Conservation (phyloP, 2,888 invertebrate genomes). For the Ormyrus labotus region DNA sequence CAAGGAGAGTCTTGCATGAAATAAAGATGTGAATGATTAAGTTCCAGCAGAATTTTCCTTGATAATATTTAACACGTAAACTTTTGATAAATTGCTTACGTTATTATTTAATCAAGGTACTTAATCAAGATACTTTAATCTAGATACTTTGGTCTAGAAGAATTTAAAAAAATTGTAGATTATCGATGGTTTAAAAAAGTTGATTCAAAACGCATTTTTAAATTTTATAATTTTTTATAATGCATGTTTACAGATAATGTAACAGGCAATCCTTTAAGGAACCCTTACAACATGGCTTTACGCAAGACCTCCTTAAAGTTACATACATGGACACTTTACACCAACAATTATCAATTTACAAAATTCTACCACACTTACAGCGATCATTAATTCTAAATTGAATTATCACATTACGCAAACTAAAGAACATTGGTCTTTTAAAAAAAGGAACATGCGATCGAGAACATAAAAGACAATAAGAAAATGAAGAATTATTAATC, state of each 20-base stretch:
- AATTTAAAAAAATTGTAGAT: too few species aligned
- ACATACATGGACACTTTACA: slow-evolving; percentile 48
- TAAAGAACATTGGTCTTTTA: slow-evolving; percentile 53
- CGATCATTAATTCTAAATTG: slow-evolving; percentile 52
- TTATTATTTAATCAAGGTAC: too few species aligned
- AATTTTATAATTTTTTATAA: too few species aligned
- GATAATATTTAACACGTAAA: too few species aligned
- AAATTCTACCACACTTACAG: slow-evolving; percentile 53
- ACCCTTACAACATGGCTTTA: too few species aligned
- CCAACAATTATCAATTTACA: slow-evolving; percentile 54
- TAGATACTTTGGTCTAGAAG: too few species aligned
- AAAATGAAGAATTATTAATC: slow-evolving; percentile 44
- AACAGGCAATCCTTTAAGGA: too few species aligned
- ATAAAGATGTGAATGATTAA: neutral
- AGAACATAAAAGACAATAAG: slow-evolving; percentile 42
- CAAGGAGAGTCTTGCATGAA: too few species aligned
- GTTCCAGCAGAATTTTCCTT: neutral
- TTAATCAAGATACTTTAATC: too few species aligned
- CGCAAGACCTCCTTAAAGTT: slow-evolving; percentile 27
- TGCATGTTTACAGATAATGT: too few species aligned
- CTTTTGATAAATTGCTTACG: slow-evolving; percentile 16
- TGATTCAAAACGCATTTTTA: too few species aligned
- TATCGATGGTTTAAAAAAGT: too few species aligned
- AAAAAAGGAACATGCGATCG: slow-evolving; percentile 51
- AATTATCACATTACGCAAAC: slow-evolving; percentile 55